Evolutionary conservation across 2,888 invertebrate genomes (phyloP), one percentile per base, ranked within the genome.

Genomic region (Incurvaria masculella): DNA sequence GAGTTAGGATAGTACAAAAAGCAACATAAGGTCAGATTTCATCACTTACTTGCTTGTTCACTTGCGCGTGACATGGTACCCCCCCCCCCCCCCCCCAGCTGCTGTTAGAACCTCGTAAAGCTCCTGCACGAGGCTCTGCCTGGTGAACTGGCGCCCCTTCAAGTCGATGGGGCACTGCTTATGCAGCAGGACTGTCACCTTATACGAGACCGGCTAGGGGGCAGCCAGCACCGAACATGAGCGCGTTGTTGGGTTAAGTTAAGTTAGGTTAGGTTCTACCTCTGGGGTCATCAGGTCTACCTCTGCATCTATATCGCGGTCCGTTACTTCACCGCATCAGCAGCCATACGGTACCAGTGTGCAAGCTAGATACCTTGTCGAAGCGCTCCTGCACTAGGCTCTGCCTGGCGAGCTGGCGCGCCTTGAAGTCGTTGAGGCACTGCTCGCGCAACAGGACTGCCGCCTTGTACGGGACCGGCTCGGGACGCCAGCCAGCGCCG

Each of bases 341-440:
- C 33, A 18, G 50, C 38, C 10, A 27, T 27, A 10, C 14, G 14
- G 10, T 11, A 11, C 10, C 14, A n/a, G n/a, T n/a, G n/a, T n/a
- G n/a, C n/a, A n/a, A n/a, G n/a, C 20, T 1, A 46, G 23, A 44
- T 61, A 86, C 86, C 70, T 76, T 72, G 55, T 89, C 86, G 60
- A 86, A 88, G 53, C 83, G 75, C 20, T 72, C 72, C 55, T 88
- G 86, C 20, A 91, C 81, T 27, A 81, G 65, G 52, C 82, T 83
- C 16, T 88, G 85, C 39, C 88, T 69, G 0, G 78, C 72, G 4
- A 88, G 67, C 51, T 86, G 79, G 26, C 81, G 74, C 0, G 81
- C 67, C 58, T 85, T 87, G 55, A 88, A 85, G 60, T 90, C 89
- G 46, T 74, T 75, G 40, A 91, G 66, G 52, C 90, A 90, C 50